Evolutionary conservation across 2,797 vertebrate species (phyloP), one percentile per base, ranked within the genome.

Genomic region (Cyprinodon diabolis): DNA sequence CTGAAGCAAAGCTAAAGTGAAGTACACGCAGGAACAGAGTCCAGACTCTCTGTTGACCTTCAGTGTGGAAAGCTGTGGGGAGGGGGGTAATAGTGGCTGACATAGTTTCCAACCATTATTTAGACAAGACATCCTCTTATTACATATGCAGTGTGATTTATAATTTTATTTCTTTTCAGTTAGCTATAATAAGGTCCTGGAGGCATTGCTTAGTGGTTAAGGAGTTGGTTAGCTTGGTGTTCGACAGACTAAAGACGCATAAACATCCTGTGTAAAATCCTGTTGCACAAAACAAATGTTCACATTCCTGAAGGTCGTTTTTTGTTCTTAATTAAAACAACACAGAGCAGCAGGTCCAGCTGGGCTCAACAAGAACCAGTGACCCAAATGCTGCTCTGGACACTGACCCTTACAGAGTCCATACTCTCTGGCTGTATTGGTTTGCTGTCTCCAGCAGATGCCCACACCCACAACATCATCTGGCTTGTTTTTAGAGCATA

Each of bases 121-220:
- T 49, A 62, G 23, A 19, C 11, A 23, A 21, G 35, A 62, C 8
- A 4, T 11, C 1, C 54, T 73, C 15, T 57, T n/a, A 68, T 69
- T 76, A 30, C 37, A 58, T 7, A 37, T 43, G 66, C 60, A 66
- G 69, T 54, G 55, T 66, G 30, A 80, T 72, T 62, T 45, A 55
- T 37, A 68, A 65, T 51, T 77, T 63, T 52, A 48, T 48, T 56
- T 19, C 19, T 78, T 78, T 68, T n/a, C 19, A 23, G 40, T 71
- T 62, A 23, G 58, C 58, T 21, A 21, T 40, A 21, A 40, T 40
- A 40, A 40, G 37, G 40, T 17, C 58, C 4, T 0, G 47, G 51
- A 77, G 82, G 80, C 77, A 72, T 80, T 74, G 74, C 71, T 87
- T 81, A 81, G 84, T 83, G 87, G 83, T 81, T 40, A 60, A 69